Percentiles rank a stretch among this genome's conserved stretches.
Evolutionary conservation across 2,113 vertebrate genomes (phyloP).

Genomic region (Ochotona princeps): DNA sequence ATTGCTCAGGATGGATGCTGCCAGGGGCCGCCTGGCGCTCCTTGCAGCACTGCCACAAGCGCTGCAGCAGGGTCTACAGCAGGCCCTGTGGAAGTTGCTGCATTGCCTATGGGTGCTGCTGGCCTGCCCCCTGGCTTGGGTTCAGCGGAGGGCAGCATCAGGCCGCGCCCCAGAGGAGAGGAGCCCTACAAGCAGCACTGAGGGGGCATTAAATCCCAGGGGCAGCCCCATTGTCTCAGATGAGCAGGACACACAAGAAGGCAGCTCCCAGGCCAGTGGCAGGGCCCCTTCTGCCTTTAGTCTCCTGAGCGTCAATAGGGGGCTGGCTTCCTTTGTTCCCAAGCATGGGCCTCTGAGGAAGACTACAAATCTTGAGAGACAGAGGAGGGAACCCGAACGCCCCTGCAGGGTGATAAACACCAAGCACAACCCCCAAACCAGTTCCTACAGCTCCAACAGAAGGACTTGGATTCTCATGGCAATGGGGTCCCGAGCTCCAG

Average conservation of each 20-base stretch:
- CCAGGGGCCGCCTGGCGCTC: constrained; percentile 74
- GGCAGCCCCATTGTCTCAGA: constrained; percentile 65
- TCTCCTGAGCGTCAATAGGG: not conserved
- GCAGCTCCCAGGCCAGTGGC: constrained; percentile 16
- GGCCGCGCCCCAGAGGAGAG: no score
- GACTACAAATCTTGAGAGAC: not conserved
- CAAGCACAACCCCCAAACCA: constrained; percentile 57
- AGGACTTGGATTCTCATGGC: no score
- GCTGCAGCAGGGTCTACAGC: constrained; percentile 81
- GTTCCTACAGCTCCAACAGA: constrained; percentile 61
- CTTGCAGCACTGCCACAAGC: no score
- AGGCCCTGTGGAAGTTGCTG: no score
- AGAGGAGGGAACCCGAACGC: not conserved
- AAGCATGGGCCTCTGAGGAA: constrained; percentile 59
- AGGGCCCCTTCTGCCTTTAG: not conserved
- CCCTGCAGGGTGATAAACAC: not conserved
- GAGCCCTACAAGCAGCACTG: no score
- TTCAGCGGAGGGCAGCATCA: constrained; percentile 86
- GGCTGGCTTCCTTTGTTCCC: constrained; percentile 48
- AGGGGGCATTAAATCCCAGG: constrained; percentile 67
- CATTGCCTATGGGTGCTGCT: constrained; percentile 73
- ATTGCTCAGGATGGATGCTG: constrained; percentile 87
- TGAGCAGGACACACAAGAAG: constrained; percentile 87
- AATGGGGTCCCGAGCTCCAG: no score
- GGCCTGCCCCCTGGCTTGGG: no score